Conservation (phyloP, 2,113 vertebrate genomes). For the Catharus fuscescens region DNA sequence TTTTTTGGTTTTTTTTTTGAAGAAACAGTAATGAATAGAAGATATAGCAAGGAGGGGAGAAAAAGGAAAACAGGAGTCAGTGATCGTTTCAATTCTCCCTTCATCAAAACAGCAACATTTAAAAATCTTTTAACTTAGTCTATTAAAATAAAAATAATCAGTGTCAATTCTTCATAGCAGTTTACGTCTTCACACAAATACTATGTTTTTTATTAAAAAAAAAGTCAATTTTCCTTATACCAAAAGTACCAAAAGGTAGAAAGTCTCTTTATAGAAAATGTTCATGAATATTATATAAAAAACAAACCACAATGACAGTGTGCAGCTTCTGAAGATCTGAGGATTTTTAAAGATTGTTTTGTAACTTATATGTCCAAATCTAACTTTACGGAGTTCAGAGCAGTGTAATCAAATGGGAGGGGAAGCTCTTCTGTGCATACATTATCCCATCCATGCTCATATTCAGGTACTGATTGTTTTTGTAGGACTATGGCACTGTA, state of each 20-base stretch:
- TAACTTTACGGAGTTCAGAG: not conserved
- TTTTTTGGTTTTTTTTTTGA: not conserved
- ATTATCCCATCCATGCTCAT: fast-evolving
- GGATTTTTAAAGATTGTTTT: not conserved
- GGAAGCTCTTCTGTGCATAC: not conserved
- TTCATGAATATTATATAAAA: not conserved
- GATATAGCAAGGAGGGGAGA: not conserved
- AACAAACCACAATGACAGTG: not conserved
- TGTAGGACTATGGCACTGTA: not conserved
- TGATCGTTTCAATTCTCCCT: not conserved
- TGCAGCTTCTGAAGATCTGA: not conserved
- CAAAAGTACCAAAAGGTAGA: not conserved
- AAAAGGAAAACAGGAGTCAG: not conserved
- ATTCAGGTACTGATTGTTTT: not conserved
- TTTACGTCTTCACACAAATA: not conserved
- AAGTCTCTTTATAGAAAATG: not conserved
- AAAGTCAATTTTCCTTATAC: not conserved
- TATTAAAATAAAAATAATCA: not conserved
- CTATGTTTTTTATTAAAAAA: not conserved
- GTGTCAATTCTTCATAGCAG: not conserved
- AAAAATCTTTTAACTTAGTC: not conserved
- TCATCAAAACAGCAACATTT: not conserved
- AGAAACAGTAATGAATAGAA: not conserved
- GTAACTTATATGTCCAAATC: not conserved
- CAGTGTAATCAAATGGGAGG: not conserved